Base-by-base conservation (phyloP, 2,888 invertebrate genomes). In the Choristoneura rosaceana region DNA sequence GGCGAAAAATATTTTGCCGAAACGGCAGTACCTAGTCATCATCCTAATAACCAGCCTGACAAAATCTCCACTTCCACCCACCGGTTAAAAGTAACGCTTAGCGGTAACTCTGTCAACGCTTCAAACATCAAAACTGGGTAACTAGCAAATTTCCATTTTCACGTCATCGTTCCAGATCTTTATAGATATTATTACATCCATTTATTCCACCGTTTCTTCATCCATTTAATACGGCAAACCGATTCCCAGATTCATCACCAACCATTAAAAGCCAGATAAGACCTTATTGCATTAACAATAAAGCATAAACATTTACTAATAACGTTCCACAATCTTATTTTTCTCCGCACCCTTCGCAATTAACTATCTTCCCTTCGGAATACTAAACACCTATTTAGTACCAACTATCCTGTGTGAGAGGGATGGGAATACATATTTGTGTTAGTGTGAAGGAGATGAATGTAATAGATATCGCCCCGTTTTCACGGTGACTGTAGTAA, bases 351-450 rank as follows among this genome's bases (percentile, higher is more conserved):
- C 93, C 92, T 85, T 87, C 85, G 86, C 90, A 93, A 93, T 93
- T 93, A 93, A 92, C 89, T 87, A 86, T 85, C 84, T 89, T 88
- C 93, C 93, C 92, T 91, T 88, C 89, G 85, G 93, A 93, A 93
- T 93, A 92, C 93, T 93, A 93, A 94, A 93, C 90, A 90, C 91
- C 91, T 93, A 93, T 93, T 93, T 93, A 92, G 91, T 90, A 86
- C 82, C 82, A 87, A 89, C 89, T 90, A 90, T 88, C 85, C 67
- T 76, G 83, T 74, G 73, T 76, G 84, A 88, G 52, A 77, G 84
- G 74, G 85, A 88, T 2, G 61, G 70, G 45, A 7, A 74, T 83
- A 81, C 68, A 50, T 14, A 7, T 33, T 62, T n/a, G 14, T 0
- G 4, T 38, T 25, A 17, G 88, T 75, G 78, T 25, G 84, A 91